These are phyloP conservation scores for Myzus persicae DNA, from an alignment of 1,140 invertebrate species.

Conservation along the genomic window DNA sequence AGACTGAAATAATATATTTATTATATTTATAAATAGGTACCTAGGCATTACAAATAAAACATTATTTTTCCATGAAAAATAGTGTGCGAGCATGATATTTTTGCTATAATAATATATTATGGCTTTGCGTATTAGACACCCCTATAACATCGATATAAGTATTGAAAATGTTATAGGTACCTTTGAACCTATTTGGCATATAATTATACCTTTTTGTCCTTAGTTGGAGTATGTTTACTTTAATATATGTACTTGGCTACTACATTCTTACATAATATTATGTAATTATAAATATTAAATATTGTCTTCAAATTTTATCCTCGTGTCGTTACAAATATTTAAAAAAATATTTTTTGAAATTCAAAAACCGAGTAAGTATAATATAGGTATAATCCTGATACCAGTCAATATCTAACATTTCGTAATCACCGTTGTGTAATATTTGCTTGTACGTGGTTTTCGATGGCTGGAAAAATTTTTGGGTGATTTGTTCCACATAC, in stretches of 20 bases:
- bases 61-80: neutral
- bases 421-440: conserved; percentile 14
- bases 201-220: neutral
- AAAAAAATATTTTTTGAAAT: neutral
- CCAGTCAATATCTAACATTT: neutral
- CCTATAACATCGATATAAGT: neutral
- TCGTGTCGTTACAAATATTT: neutral
- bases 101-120: too few relatives aligned
- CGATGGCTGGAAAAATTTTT: neutral
- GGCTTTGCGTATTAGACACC: too few relatives aligned
- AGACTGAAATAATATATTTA: neutral
- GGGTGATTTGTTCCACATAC: neutral
- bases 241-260: neutral
- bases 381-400: neutral
- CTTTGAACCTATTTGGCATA: neutral
- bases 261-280: neutral
- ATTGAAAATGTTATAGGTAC: neutral
- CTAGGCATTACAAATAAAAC: neutral
- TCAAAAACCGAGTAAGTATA: neutral
- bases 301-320: neutral
- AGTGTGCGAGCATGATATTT: neutral
- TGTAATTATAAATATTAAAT: too few relatives aligned
- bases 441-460: neutral
- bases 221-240: neutral
- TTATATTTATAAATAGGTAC: neutral